Percentiles rank a stretch among this genome's conserved stretches.
phyloP scores from a whole-genome alignment of 1,140 invertebrate species.

The Antheraea mylitta region DNA sequence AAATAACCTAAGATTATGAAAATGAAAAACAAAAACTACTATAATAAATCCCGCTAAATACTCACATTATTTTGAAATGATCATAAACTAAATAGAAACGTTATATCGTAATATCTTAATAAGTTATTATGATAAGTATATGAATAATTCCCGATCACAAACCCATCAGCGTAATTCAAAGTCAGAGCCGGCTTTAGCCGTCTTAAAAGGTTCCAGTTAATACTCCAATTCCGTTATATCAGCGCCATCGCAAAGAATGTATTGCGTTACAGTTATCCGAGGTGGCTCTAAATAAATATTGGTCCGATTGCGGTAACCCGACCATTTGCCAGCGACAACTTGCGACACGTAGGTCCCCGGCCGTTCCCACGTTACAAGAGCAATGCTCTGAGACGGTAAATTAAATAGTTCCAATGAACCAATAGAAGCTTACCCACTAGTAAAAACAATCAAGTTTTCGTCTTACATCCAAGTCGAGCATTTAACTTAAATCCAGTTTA shows the following conservation, averaged over 20 bases:
- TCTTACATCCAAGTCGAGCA: no score
- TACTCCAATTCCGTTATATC: constrained; percentile 3
- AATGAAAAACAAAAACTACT: no score
- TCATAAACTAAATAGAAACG: background rate
- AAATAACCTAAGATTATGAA: no score
- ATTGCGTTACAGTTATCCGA: constrained; percentile 11
- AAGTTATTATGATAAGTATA: background rate
- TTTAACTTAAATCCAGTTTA: no score
- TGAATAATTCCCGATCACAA: background rate
- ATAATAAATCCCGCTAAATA: no score
- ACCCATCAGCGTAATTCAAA: background rate
- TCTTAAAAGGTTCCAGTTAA: background rate
- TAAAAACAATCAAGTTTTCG: background rate
- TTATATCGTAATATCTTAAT: background rate
- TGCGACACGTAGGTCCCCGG: background rate
- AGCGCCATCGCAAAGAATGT: constrained; percentile 2
- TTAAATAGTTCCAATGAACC: background rate
- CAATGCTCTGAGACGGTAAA: background rate
- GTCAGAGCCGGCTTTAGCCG: background rate
- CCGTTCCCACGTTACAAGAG: constrained; percentile 1
- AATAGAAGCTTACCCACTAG: background rate
- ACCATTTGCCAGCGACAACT: constrained; percentile 4
- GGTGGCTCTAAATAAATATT: constrained; percentile 11
- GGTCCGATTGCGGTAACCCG: constrained; percentile 6
- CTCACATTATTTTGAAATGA: background rate